Evolutionary conservation across 92 coral and sea anemone species (phyloP).

Genomic region (Palythoa caribaeorum): DNA sequence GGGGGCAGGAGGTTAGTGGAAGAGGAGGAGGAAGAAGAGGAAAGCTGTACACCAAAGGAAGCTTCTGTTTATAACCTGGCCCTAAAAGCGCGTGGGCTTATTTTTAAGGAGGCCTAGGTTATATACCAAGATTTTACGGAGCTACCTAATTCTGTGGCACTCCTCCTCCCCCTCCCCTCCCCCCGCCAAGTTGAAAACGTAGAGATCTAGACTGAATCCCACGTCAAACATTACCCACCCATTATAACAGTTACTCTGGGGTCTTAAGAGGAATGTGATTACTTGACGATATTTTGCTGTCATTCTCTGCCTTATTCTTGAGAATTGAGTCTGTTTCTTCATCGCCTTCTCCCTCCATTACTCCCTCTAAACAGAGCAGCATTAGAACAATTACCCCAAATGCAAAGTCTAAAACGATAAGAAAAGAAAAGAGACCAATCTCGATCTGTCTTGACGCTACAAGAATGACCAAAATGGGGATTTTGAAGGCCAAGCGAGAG

Average conservation of each 20-base stretch:
- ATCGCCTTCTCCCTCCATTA: slow-evolving; percentile 7
- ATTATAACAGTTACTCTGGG: neutral
- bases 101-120: too few species aligned
- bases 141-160: too few species aligned
- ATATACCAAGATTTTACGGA: too few species aligned
- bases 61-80: too few species aligned
- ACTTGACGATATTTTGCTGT: neutral
- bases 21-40: too few species aligned
- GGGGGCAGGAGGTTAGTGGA: too few species aligned
- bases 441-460: slow-evolving; percentile 51
- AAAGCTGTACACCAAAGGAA: too few species aligned
- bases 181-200: too few species aligned
- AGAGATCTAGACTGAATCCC: neutral
- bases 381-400: slow-evolving; percentile 40
- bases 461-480: slow-evolving; percentile 40
- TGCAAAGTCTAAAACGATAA: slow-evolving; percentile 36
- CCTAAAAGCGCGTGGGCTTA: too few species aligned
- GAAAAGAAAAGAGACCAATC: slow-evolving; percentile 43
- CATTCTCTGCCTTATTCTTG: neutral
- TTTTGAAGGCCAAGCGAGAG: slow-evolving; percentile 50
- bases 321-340: slow-evolving; percentile 44
- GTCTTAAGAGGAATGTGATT: neutral
- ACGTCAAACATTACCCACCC: neutral
- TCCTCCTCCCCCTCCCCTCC: too few species aligned
- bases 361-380: slow-evolving; percentile 45